Evolutionary conservation across 1,140 invertebrate species (phyloP), one percentile per base, ranked within the genome.

Genomic region (Wiebesia pumilae): DNA sequence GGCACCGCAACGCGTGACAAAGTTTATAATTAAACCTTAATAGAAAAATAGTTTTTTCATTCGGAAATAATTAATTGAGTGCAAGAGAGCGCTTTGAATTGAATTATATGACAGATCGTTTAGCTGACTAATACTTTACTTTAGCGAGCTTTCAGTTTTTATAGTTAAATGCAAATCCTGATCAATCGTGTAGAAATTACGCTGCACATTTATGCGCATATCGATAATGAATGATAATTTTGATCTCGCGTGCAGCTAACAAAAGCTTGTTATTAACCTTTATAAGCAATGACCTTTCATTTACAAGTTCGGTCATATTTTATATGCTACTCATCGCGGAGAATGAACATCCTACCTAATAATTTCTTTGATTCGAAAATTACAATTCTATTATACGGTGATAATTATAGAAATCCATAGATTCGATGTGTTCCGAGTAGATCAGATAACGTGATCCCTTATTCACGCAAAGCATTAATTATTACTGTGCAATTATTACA

Each of bases 161-260:
- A 67, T 65, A 21, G 38, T 35, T 30, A n/a, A 35, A 83, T 51
- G n/a, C 27, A 12, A 40, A 14, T 3, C 6, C 73, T 35, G 51
- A 84, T 84, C 38, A 35, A 78, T 78, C 58, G 78, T 84, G 38
- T 58, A 27, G 51, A 78, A 84, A 84, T 84, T 77, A 38, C 40
- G 35, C 35, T 40, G 35, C 24, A 21, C 21, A n/a, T 65, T 80
- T 58, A 75, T n/a, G 51, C 40, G 16, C 24, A n/a, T 21, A 24
- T 1, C 10, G 19, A 58, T 79, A 58, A 58, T 4, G 27, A 38
- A 43, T 40, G n/a, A 69, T 82, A 82, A 82, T 71, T 82, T 33
- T 47, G 16, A 40, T 54, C 24, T 33, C 38, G 40, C 81, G 47
- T 40, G 38, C n/a, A 21, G 54, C 3, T n/a, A 38, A 80, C 78